Evolutionary conservation across 2,113 vertebrate species (phyloP).

Genomic region (Malurus cyaneus): DNA sequence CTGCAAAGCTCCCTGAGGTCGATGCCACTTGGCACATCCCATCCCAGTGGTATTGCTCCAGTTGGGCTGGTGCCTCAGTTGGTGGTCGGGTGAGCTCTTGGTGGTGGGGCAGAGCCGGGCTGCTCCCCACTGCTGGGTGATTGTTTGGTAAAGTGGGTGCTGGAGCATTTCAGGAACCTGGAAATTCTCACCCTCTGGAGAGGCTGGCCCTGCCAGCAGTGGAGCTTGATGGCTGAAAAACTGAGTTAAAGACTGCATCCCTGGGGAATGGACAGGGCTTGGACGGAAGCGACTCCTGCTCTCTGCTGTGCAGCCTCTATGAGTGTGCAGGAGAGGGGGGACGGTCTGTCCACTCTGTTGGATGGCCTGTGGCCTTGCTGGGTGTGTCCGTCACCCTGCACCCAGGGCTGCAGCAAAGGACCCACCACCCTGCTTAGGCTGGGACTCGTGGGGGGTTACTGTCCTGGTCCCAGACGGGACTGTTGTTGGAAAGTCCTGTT

Average conservation of each 20-base stretch:
- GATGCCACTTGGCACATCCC: neutral
- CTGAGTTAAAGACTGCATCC: neutral
- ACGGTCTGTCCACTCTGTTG: fast-evolving
- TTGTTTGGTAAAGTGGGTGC: neutral
- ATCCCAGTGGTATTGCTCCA: fast-evolving
- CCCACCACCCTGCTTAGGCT: fast-evolving
- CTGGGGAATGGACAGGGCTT: neutral
- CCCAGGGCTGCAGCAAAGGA: neutral
- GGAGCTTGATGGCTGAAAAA: neutral
- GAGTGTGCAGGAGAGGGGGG: fast-evolving
- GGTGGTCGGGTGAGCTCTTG: fast-evolving
- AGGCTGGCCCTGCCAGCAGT: neutral
- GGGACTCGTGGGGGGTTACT: neutral
- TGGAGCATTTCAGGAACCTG: neutral
- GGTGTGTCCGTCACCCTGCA: neutral
- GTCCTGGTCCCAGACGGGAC: neutral
- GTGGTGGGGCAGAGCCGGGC: neutral
- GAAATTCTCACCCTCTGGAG: neutral
- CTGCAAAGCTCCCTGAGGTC: neutral
- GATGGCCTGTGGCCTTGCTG: fast-evolving
- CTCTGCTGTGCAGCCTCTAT: fast-evolving
- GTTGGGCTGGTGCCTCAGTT: neutral
- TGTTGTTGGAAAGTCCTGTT: neutral
- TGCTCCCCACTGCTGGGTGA: fast-evolving
- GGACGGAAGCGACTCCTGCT: neutral